These are phyloP conservation scores for Neoscelio sp. DNA, from an alignment of 2,888 invertebrate species.

Conservation along the genomic window DNA sequence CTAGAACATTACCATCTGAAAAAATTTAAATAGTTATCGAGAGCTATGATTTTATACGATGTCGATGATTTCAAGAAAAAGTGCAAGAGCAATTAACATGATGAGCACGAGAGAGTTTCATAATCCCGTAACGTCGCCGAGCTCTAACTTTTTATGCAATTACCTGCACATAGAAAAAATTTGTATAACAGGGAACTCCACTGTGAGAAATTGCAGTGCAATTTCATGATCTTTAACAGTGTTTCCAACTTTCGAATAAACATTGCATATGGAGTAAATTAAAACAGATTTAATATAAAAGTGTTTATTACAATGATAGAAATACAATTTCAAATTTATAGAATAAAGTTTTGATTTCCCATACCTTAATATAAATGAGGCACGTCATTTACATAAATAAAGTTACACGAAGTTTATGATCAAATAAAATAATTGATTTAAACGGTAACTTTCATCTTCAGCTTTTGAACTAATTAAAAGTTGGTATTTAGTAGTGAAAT, in stretches of 20 bases:
- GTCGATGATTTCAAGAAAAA: conserved; percentile 32
- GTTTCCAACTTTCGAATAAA: conserved; percentile 1
- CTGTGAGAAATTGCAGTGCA: conserved; percentile 37
- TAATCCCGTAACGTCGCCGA: conserved; percentile 33
- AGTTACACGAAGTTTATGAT: conserved; percentile 1
- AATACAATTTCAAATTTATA: too few relatives aligned
- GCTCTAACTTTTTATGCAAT: conserved; percentile 40
- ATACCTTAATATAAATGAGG: too few relatives aligned
- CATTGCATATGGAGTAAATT: conserved; percentile 3
- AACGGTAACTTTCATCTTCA: conserved; percentile 5
- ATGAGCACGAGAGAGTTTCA: conserved; percentile 26
- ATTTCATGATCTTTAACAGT: conserved; percentile 38
- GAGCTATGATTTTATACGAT: conserved; percentile 18
- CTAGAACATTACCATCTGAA: conserved; percentile 16
- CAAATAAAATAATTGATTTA: conserved; percentile 11
- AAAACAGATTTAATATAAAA: too few relatives aligned
- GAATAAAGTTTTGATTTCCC: too few relatives aligned
- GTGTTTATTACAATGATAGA: too few relatives aligned
- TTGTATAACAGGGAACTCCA: conserved; percentile 22
- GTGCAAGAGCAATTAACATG: conserved; percentile 25
- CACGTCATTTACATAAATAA: background rate
- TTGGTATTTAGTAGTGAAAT: conserved; percentile 2
- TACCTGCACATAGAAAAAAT: conserved; percentile 24
- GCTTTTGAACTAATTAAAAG: conserved; percentile 7
- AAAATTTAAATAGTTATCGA: conserved; percentile 17